Conservation (phyloP, 1,140 invertebrate genomes). For the Heliconius congener region DNA sequence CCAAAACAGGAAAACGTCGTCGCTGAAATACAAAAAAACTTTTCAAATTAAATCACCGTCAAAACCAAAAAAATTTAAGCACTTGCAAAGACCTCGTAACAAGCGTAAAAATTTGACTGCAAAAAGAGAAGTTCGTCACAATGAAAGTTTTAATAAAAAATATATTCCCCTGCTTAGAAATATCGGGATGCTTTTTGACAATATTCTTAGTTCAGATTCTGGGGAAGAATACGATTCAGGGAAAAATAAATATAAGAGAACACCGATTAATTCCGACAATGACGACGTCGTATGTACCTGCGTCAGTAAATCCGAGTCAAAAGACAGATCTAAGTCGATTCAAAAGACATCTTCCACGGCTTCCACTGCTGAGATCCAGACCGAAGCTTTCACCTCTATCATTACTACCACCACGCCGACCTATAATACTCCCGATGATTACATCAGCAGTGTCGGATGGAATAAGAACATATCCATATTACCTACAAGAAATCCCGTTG, state of each 20-base stretch:
- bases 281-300: constrained; percentile 48
- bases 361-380: constrained; percentile 53
- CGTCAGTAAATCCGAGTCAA: constrained; percentile 40
- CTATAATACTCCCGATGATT: constrained; percentile 67
- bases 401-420: constrained; percentile 61
- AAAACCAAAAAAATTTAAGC: constrained; percentile 56
- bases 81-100: constrained; percentile 45
- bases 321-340: constrained; percentile 44
- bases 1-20: constrained; percentile 45
- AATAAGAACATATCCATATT: constrained; percentile 74
- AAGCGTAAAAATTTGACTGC: constrained; percentile 49
- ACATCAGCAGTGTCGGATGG: constrained; percentile 69
- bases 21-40: constrained; percentile 53
- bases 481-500: constrained; percentile 75
- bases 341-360: constrained; percentile 64
- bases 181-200: constrained; percentile 69
- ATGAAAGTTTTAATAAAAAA: constrained; percentile 59
- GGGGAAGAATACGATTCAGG: constrained; percentile 49
- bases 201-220: constrained; percentile 59
- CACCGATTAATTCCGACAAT: constrained; percentile 29
- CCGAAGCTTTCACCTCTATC: constrained; percentile 46
- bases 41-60: constrained; percentile 59
- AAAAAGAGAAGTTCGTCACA: constrained; percentile 55
- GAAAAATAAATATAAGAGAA: constrained; percentile 49
- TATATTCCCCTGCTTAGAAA: constrained; percentile 70